Conservation (phyloP, 2,113 vertebrate genomes). For the Asarcornis scutulata region DNA sequence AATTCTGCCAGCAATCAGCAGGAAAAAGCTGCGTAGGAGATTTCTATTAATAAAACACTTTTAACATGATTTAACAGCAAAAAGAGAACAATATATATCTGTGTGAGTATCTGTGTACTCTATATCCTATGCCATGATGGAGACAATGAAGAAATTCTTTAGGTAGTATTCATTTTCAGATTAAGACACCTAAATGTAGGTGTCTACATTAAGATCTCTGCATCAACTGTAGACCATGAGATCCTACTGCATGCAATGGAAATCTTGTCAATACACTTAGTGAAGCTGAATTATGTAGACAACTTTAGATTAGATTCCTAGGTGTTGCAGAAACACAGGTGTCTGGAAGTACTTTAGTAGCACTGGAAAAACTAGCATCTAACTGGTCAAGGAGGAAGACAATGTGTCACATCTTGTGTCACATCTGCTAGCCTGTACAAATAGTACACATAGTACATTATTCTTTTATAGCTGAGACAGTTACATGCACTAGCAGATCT, state of each 20-base stretch:
- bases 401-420: neutral
- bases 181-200: neutral
- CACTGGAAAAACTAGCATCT: neutral
- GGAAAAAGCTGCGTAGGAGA: neutral
- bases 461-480: neutral
- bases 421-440: neutral
- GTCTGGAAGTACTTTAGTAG: neutral
- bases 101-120: neutral
- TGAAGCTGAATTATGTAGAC: neutral
- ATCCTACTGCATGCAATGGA: neutral
- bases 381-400: neutral
- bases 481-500: neutral
- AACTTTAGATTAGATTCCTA: neutral
- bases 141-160: neutral
- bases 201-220: neutral
- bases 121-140: neutral
- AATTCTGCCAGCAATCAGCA: constrained; percentile 15
- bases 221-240: neutral
- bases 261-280: neutral
- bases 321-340: neutral
- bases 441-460: neutral
- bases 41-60: constrained; percentile 1
- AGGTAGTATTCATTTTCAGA: neutral
- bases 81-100: neutral
- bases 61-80: neutral